Conservation (phyloP, 2,888 invertebrate species). For the Tipula unca region DNA sequence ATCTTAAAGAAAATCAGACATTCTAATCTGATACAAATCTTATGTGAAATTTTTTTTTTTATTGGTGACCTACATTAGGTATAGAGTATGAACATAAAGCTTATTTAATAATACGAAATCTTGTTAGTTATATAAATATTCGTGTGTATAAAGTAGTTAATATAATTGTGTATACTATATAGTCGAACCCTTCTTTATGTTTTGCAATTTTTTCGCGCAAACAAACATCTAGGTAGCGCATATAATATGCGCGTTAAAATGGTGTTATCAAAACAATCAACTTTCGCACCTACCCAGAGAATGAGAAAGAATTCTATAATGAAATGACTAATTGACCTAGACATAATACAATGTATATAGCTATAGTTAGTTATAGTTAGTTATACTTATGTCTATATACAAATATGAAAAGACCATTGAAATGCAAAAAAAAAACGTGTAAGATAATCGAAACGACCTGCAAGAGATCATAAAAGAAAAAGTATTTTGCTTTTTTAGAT, state of each 20-base stretch:
- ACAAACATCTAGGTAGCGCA: not conserved
- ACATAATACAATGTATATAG: not conserved
- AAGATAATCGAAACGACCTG: not conserved
- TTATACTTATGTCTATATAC: not conserved
- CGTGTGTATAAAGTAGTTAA: not conserved
- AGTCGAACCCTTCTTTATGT: not conserved
- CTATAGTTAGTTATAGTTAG: not conserved
- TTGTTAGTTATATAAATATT: not conserved
- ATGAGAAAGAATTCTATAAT: not conserved
- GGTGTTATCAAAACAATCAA: not conserved
- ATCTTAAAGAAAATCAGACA: no score
- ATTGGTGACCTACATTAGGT: not conserved
- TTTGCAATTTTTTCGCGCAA: not conserved
- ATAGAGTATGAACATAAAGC: not conserved
- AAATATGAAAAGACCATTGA: not conserved
- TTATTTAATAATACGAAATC: not conserved
- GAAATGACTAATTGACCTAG: slow-evolving; percentile 3
- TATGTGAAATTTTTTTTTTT: not conserved
- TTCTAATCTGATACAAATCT: slow-evolving; percentile 2
- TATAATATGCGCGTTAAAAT: not conserved
- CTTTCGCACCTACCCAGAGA: not conserved
- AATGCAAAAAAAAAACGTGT: not conserved
- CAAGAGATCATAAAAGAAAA: slow-evolving; percentile 8
- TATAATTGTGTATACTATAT: not conserved
- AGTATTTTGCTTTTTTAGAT: not conserved